phyloP scores from a whole-genome alignment of 1,140 invertebrate genomes.

The Parasteatoda tepidariorum region DNA sequence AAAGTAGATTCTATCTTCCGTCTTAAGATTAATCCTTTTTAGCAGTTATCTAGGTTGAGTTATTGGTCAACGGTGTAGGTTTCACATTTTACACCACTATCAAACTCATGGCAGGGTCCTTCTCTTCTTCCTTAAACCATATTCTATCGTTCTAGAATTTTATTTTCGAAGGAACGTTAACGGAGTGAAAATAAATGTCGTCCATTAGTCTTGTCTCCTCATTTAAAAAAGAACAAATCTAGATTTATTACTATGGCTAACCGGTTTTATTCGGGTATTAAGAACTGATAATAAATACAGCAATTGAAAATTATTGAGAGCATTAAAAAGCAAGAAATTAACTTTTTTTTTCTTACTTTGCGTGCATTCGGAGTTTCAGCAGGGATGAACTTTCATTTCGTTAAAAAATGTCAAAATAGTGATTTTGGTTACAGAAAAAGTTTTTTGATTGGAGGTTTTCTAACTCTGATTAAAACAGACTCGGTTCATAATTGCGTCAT shows the following conservation, averaged over 20 bases:
- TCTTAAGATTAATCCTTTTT: background rate
- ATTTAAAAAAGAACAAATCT: background rate
- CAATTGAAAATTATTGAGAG: slow-evolving; percentile 8
- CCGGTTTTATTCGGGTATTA: background rate
- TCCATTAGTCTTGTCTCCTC: background rate
- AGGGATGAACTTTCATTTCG: background rate
- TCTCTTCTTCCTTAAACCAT: background rate
- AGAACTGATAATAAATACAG: background rate
- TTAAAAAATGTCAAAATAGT: background rate
- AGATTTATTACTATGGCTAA: background rate
- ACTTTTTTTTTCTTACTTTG: no score
- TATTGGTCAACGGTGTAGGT: background rate
- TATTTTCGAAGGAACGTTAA: background rate
- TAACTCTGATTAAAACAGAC: background rate
- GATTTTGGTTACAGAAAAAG: background rate
- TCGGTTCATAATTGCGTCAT: background rate
- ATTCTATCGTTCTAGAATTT: background rate
- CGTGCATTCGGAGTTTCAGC: no score
- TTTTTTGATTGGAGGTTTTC: background rate
- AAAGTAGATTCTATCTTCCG: background rate
- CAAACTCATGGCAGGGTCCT: background rate
- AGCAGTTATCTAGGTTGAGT: background rate
- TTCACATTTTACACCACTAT: background rate
- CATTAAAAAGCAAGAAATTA: background rate
- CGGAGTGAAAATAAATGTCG: background rate